Conservation (phyloP, 2,113 vertebrate species). For the Montifringilla adamsi region DNA sequence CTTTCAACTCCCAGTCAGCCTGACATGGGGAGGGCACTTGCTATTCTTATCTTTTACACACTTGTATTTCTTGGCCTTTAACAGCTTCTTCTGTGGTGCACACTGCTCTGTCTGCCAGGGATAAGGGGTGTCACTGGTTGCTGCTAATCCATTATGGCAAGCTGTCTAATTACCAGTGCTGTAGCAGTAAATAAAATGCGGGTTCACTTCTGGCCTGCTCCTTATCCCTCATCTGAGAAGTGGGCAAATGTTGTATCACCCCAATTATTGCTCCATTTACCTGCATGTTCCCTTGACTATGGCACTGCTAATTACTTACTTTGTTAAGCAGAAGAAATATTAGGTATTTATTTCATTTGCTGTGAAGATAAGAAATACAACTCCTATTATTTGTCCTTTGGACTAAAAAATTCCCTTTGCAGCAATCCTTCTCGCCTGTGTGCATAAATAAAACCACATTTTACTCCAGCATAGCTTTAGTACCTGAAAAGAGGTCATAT, state of each 20-base stretch:
- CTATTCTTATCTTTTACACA: slow-evolving; percentile 52
- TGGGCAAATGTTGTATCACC: slow-evolving; percentile 61
- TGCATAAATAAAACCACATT: neutral
- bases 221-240: slow-evolving; percentile 61
- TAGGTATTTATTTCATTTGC: slow-evolving; percentile 54
- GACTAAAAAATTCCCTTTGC: slow-evolving; percentile 5
- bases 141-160: slow-evolving; percentile 60
- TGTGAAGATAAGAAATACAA: slow-evolving; percentile 42
- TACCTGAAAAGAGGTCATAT: neutral
- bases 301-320: slow-evolving; percentile 55
- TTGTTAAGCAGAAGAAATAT: slow-evolving; percentile 33
- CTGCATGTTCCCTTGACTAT: slow-evolving; percentile 38
- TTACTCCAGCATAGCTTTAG: neutral
- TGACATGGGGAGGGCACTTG: slow-evolving; percentile 49
- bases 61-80: slow-evolving; percentile 27
- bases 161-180: slow-evolving; percentile 40
- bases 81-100: neutral
- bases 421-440: neutral
- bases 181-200: slow-evolving; percentile 43
- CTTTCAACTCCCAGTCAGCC: slow-evolving; percentile 55
- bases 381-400: neutral
- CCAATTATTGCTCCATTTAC: slow-evolving; percentile 65
- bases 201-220: slow-evolving; percentile 52
- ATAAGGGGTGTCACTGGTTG: slow-evolving; percentile 44
- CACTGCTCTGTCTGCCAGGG: slow-evolving; percentile 19